phyloP scores from a whole-genome alignment of 2,113 vertebrate genomes.

The Sceloporus undulatus region DNA sequence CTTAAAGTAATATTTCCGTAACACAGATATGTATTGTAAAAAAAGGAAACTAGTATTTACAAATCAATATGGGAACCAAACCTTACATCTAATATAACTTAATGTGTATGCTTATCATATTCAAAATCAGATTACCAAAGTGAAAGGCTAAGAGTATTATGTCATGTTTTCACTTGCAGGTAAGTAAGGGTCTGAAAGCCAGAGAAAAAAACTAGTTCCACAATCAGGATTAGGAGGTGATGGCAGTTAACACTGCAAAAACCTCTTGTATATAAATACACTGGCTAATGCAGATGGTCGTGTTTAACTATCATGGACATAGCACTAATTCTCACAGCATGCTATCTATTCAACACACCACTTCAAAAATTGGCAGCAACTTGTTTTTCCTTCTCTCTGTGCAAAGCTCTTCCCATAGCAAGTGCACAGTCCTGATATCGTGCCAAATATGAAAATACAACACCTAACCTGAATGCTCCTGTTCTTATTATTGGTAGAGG shows the following conservation, averaged over 20 bases:
- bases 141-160: not conserved
- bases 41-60: not conserved
- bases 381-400: constrained; percentile 6
- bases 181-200: not conserved
- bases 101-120: not conserved
- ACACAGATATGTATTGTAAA: not conserved
- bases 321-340: constrained; percentile 40
- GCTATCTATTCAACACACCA: constrained; percentile 34
- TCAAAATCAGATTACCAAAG: not conserved
- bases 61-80: not conserved
- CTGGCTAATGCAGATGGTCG: constrained; percentile 8
- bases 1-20: not conserved
- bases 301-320: constrained; percentile 31
- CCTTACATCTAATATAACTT: not conserved
- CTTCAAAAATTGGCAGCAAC: constrained; percentile 37
- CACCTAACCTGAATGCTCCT: not conserved
- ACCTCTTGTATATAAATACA: constrained; percentile 25
- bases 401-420: not conserved
- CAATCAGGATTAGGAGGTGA: constrained; percentile 21
- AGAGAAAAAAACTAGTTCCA: constrained; percentile 11
- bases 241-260: constrained; percentile 15
- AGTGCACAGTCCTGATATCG: not conserved
- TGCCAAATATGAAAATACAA: not conserved
- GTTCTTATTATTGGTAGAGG: not conserved
- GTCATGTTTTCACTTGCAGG: not conserved